phyloP scores from a whole-genome alignment of 2,888 invertebrate species.

The Sminthurinus aureus region DNA sequence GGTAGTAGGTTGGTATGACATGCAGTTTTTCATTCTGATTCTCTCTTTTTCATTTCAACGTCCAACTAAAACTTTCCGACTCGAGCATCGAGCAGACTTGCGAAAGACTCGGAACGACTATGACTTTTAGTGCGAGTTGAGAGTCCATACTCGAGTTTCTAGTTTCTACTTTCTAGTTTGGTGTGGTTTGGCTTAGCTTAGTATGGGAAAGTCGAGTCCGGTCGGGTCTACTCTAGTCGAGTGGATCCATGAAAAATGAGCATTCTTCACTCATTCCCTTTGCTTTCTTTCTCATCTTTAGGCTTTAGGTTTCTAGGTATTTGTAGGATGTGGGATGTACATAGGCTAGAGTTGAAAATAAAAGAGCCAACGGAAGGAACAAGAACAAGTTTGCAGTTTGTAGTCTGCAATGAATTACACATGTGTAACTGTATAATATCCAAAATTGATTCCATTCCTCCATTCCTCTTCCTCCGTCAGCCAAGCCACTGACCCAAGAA shows the following conservation, averaged over 20 bases:
- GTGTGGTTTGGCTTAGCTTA: too few relatives aligned
- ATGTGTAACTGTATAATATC: not conserved
- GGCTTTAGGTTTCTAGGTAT: too few relatives aligned
- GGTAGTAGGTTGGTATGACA: too few relatives aligned
- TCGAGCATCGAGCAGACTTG: not conserved
- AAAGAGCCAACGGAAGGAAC: too few relatives aligned
- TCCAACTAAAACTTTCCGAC: not conserved
- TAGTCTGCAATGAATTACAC: not conserved
- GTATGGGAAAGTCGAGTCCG: too few relatives aligned
- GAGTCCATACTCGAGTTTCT: too few relatives aligned
- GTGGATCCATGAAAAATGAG: slow-evolving; percentile 15
- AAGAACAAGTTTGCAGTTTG: not conserved
- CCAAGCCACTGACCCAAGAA: not conserved
- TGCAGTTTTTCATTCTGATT: not conserved
- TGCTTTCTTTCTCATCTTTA: too few relatives aligned
- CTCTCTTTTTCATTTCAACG: not conserved
- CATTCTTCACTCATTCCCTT: not conserved
- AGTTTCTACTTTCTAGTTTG: too few relatives aligned
- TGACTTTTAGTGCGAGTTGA: too few relatives aligned
- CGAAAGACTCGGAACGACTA: not conserved
- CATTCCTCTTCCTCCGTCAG: not conserved
- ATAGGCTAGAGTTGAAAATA: too few relatives aligned
- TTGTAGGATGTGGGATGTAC: too few relatives aligned
- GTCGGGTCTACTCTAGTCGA: not conserved
- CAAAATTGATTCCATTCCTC: not conserved